Evolutionary conservation across 2,888 invertebrate genomes (phyloP), one percentile per base, ranked within the genome.

Genomic region (Cephus nigrinus): DNA sequence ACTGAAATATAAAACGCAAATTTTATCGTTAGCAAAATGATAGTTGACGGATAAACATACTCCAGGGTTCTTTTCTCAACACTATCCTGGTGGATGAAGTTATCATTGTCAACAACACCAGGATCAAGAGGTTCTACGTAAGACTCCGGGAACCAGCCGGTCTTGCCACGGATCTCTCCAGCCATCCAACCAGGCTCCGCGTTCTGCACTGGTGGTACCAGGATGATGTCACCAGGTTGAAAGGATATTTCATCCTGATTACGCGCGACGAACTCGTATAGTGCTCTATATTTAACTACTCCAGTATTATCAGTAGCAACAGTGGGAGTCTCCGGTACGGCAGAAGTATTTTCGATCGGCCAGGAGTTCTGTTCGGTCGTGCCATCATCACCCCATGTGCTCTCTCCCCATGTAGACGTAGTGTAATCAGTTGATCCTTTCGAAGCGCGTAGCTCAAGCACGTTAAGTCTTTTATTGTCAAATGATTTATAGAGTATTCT

Each of bases 131-230:
- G 95, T 88, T 98, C 97, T 30, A 97, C 98, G 90, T 99, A 99
- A 0, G 98, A 97, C 91, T 98, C 98, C 0, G 99, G 99, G 92
- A 99, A 99, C 98, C 98, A 98, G 1, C 99, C 99, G 0, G 96
- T 96, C 82, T 96, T 95, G 4, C 98, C 98, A 88, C 97, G 94
- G 40, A 98, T 95, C 87, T 97, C 96, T 0, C 99, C 99, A 83
- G 98, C 97, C 86, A 97, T 93, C 98, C 99, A 99, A n/a, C 99
- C 99, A 0, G 98, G 98, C 89, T 99, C 99, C 0, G 98, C 96
- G 84, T 95, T 96, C 87, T 97, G 97, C 78, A 96, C 94, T 5
- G 94, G 93, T 4, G 96, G 95, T 80, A 94, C 96, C 92, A 94
- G 93, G 80, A 99, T 97, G 89, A 97, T 94, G 91, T 99, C 99